phyloP scores from a whole-genome alignment of 1,140 invertebrate species.

The Ceratina calcarata region DNA sequence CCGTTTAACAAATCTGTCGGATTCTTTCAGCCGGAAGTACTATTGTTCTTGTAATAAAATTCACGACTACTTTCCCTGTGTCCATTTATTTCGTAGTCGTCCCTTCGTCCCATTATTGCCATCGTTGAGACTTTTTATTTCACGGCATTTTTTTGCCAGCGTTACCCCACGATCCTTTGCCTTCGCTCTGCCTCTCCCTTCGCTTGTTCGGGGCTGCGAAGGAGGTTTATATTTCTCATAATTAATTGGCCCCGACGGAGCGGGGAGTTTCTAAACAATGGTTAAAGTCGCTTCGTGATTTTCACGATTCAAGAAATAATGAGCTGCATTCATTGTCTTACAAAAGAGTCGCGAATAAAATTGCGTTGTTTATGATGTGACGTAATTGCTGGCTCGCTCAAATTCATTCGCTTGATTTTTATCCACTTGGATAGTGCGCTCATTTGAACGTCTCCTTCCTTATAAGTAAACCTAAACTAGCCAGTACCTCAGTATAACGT shows the following conservation, averaged over 20 bases:
- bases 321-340: constrained; percentile 4
- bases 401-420: background rate
- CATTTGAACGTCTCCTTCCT: background rate
- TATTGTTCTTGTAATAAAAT: constrained; percentile 50
- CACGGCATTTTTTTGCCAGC: constrained; percentile 23
- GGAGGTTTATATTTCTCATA: constrained; percentile 33
- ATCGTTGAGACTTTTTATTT: constrained; percentile 43
- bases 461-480: too few species aligned
- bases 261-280: constrained; percentile 26
- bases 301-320: constrained; percentile 20
- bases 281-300: constrained; percentile 6
- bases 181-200: background rate
- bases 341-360: background rate
- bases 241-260: constrained; percentile 31
- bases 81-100: constrained; percentile 24
- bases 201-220: too few species aligned
- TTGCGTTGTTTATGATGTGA: background rate
- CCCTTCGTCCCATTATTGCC: constrained; percentile 36
- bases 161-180: background rate
- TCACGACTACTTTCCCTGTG: constrained; percentile 36
- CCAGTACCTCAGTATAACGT: too few species aligned
- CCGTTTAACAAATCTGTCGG: constrained; percentile 28
- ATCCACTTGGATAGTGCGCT: background rate
- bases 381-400: background rate
- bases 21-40: constrained; percentile 19